A percentile compares a stretch with the other conserved stretches of the same genome.
These are phyloP conservation scores for Callipepla squamata DNA, from an alignment of 2,113 vertebrate genomes.

Conservation along the genomic window DNA sequence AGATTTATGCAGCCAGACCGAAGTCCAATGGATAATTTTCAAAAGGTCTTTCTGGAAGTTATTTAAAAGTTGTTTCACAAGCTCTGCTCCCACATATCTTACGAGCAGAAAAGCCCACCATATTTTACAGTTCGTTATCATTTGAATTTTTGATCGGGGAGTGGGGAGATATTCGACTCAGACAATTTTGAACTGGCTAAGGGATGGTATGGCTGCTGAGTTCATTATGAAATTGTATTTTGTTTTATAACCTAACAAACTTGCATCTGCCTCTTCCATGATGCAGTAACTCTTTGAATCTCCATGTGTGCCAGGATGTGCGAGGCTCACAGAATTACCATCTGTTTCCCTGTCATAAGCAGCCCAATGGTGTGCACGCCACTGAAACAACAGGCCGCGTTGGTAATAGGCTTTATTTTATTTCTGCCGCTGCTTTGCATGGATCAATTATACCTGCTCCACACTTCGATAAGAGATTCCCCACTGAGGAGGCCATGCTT, in stretches of 20 bases:
- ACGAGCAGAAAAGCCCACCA: not conserved
- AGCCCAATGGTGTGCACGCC: not conserved
- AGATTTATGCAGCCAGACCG: not conserved
- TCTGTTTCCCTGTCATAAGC: conserved; percentile 68
- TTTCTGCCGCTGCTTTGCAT: conserved; percentile 7
- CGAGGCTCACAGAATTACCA: conserved; percentile 55
- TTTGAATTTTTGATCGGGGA: conserved; percentile 13
- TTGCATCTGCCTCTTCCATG: conserved; percentile 71
- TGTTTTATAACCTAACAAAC: conserved; percentile 68
- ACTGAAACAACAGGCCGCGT: conserved; percentile 6
- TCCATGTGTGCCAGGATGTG: conserved; percentile 48
- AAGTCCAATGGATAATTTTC: not conserved
- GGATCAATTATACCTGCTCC: conserved; percentile 24
- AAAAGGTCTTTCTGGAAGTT: not conserved
- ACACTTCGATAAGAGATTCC: not conserved
- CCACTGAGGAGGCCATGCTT: not conserved
- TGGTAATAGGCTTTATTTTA: conserved; percentile 35
- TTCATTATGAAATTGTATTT: conserved; percentile 58
- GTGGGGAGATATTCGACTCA: conserved; percentile 7
- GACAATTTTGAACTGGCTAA: conserved; percentile 45
- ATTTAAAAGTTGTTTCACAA: not conserved
- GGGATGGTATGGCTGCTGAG: not conserved
- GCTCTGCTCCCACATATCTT: not conserved
- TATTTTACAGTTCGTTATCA: not conserved
- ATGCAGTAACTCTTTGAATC: conserved; percentile 69